Base-by-base conservation (phyloP, 2,797 vertebrate genomes). In the Dallia pectoralis region DNA sequence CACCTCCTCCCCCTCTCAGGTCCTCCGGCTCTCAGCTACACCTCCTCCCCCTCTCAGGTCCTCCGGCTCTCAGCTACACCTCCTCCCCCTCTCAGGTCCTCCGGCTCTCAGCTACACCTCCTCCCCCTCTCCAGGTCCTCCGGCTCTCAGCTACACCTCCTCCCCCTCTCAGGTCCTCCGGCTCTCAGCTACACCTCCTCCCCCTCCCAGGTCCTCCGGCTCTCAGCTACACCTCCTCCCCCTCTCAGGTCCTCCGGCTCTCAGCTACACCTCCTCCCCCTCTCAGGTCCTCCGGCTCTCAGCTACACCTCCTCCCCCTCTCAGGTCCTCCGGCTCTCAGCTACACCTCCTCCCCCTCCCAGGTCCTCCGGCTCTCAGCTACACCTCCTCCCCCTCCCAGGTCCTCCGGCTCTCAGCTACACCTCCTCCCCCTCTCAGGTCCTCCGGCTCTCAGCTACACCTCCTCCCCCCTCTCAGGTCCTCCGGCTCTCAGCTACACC, bases 101-200 rank as follows among this genome's bases (percentile, higher is more conserved):
- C 64, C 25, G n/a, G 27, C 77, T 76, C 83, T 89, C 87, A 97
- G 96, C 95, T 96, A 96, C 59, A 95, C 93, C 74, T 93, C 96
- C 82, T 92, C 90, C 18, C 12, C 59, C 69, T 30, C 65, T 63
- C 53, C 70, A 69, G 62, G 66, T 53, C 51, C 47, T 25, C 64
- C 25, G n/a, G 27, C 77, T 76, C 83, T 89, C 87, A 97, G 96
- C 95, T 96, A 96, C 59, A 95, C 93, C 74, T 93, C 96, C 82
- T 92, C 90, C 18, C 70, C 62, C 62, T 64, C 67, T 47, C 70
- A 69, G 62, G 66, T 53, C 51, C 47, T 25, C 64, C 25, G n/a
- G 27, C 77, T 76, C 83, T 89, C 87, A 97, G 96, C 95, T 96
- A 96, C 59, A 95, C 93, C 74, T 93, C 96, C 82, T 92, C 90